Percentiles rank a stretch among this genome's conserved stretches.
These are phyloP conservation scores for Aptenodytes forsteri DNA, from an alignment of 2,113 vertebrate species.

Conservation along the genomic window DNA sequence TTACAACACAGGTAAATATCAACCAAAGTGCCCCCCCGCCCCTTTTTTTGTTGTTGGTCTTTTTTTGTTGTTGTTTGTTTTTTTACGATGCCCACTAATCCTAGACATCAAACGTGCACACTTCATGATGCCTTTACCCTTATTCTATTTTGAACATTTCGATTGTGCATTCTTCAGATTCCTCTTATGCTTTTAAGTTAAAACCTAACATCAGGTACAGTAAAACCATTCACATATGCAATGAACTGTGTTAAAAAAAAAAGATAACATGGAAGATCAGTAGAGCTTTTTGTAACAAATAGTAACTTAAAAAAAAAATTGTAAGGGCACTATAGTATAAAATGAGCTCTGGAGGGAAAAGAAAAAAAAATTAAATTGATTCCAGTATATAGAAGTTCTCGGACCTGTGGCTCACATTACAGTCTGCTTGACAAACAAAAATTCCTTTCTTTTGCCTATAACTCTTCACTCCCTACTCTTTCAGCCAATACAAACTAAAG, in stretches of 20 bases:
- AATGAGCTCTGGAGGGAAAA: not conserved
- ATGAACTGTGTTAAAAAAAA: not conserved
- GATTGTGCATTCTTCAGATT: not conserved
- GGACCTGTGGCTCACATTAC: not conserved
- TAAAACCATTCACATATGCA: not conserved
- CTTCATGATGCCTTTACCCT: not conserved
- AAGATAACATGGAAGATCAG: not conserved
- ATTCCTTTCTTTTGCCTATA: not conserved
- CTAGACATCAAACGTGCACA: not conserved
- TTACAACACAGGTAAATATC: not conserved
- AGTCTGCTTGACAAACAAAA: not conserved
- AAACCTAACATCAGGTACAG: not conserved
- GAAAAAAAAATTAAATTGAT: not conserved
- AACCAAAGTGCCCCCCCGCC: not conserved
- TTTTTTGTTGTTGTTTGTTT: not conserved
- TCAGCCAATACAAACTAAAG: not conserved
- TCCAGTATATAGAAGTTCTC: not conserved
- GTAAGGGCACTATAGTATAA: not conserved
- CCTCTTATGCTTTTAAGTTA: not conserved
- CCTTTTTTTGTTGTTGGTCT: not conserved
- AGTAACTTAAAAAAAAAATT: not conserved
- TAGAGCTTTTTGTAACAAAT: not conserved
- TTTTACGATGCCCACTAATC: not conserved
- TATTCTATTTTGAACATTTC: not conserved
- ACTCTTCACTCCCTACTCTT: not conserved